Conservation (phyloP, 2,113 vertebrate genomes). For the Triplophysa rosa region DNA sequence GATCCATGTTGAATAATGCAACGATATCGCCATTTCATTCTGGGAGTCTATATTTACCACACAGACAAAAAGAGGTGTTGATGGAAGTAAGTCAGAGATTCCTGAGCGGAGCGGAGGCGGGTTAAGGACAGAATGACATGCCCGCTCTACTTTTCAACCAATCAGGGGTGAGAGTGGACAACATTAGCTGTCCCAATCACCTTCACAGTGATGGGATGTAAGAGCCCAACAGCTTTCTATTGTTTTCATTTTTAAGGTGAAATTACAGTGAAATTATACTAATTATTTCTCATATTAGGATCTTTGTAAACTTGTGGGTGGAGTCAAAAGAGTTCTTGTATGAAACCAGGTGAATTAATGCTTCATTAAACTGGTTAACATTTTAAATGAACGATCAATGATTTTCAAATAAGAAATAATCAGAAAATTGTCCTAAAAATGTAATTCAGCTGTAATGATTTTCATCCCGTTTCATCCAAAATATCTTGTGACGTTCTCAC, state of each 20-base stretch:
- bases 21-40: conserved; percentile 2
- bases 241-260: not conserved
- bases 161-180: not conserved
- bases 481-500: too few relatives aligned
- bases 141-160: conserved; percentile 48
- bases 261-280: not conserved
- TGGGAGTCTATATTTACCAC: conserved; percentile 43
- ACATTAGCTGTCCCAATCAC: conserved; percentile 21
- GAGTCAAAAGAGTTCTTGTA: too few relatives aligned
- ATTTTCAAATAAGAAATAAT: too few relatives aligned
- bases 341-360: not conserved
- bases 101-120: conserved; percentile 1
- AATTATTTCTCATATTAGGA: not conserved
- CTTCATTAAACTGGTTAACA: too few relatives aligned
- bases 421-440: too few relatives aligned
- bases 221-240: not conserved
- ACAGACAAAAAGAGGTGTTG: conserved; percentile 46
- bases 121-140: conserved; percentile 49
- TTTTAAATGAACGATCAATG: not conserved
- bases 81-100: conserved; percentile 48
- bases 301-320: not conserved
- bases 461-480: too few relatives aligned
- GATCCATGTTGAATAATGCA: conserved; percentile 39
- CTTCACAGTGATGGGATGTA: not conserved
- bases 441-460: too few relatives aligned